Evolutionary conservation across 2,888 invertebrate species (phyloP), one percentile per base, ranked within the genome.

Genomic region (Cryptops parisi): DNA sequence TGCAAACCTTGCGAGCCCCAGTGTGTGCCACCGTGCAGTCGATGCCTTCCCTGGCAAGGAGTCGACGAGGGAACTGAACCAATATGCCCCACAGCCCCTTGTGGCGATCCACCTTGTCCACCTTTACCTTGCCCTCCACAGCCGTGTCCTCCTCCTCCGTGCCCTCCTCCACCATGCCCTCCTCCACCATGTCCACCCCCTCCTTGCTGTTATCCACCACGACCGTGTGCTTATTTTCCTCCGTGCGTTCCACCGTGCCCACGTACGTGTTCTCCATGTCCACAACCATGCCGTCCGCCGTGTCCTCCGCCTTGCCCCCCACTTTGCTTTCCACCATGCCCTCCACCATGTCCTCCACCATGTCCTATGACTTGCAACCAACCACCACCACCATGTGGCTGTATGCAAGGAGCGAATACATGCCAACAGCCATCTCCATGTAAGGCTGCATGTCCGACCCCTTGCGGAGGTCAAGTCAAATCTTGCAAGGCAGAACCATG

Each of bases 261-360:
- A 41, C 17, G n/a, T 41, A 6, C 6, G 9, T 17, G 15, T 41
- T 17, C 43, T 6, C 12, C 12, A 5, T 41, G 43, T n/a, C 43
- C 43, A 15, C 43, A 9, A 41, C 43, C n/a, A 5, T 41, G 43
- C 43, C 43, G 15, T 41, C 43, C 43, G 17, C 43, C 43, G 15
- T 41, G 43, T n/a, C 43, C 17, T 19, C 43, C 43, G 17, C 43
- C 43, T 12, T 41, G 43, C 17, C 43, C 43, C 6, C 43, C 43
- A 12, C 43, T 19, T 41, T 41, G 43, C 17, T 17, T 17, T n/a
- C 43, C 43, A 41, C 43, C n/a, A 41, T 41, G 43, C 17, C 43
- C 43, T 12, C 6, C 17, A n/a, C 43, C 43, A 6, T 41, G 43
- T 41, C 43, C 43, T n/a, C 43, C 43, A 41, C 43, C 43, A 41